Evolutionary conservation across 2,888 invertebrate genomes (phyloP).

Genomic region (Polydrusus tereticollis): DNA sequence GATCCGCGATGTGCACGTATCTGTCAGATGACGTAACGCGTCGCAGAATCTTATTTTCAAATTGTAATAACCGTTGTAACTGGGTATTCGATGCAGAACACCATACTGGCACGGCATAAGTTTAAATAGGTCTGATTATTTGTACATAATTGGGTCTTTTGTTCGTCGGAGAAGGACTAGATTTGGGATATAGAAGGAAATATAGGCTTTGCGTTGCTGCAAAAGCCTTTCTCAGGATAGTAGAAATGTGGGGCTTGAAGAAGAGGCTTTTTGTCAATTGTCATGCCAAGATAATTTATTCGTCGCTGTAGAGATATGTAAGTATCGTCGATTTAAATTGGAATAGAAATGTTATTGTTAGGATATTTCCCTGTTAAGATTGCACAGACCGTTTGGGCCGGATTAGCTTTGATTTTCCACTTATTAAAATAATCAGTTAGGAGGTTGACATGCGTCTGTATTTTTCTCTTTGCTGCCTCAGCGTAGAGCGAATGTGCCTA

Average conservation of each 20-base stretch:
- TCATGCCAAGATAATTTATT: slow-evolving; percentile 4
- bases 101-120: not conserved
- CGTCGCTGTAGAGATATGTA: not conserved
- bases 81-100: not conserved
- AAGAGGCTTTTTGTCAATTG: not conserved
- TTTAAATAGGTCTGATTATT: slow-evolving; percentile 3
- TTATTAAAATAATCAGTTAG: slow-evolving; percentile 4
- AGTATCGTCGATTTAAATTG: not conserved
- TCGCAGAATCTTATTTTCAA: no score
- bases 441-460: no score
- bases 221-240: not conserved
- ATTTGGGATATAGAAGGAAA: not conserved
- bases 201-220: slow-evolving; percentile 3
- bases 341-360: not conserved
- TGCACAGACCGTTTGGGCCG: slow-evolving; percentile 3
- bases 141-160: not conserved
- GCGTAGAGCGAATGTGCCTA: no score
- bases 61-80: no score
- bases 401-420: slow-evolving; percentile 21
- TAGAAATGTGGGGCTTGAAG: not conserved
- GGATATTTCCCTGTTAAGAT: not conserved
- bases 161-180: not conserved
- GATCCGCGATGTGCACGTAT: no score
- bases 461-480: no score
- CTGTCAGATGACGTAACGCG: no score